Evolutionary conservation across 2,113 vertebrate species (phyloP), one percentile per base, ranked within the genome.

Genomic region (Paradisaea rubra): DNA sequence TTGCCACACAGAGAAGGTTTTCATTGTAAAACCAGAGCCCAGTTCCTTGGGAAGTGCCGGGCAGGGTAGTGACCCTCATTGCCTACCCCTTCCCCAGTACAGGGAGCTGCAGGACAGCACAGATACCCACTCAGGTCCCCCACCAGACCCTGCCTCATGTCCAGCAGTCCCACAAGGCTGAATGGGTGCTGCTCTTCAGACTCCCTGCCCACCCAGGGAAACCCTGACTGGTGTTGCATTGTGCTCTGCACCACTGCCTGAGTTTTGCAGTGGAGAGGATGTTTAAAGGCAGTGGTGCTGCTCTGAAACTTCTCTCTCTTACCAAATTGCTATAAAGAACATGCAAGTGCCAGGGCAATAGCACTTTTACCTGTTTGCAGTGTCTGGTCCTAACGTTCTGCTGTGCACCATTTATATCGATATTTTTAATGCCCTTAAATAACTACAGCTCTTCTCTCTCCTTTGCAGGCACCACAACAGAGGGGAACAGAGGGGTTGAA

Each of bases 151-250:
- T 45, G 21, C 23, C 45, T 57, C 21, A 39, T 5, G 12, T 53
- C 53, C 35, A 57, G 13, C 42, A 37, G 53, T 39, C 42, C 49
- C 30, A 14, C 6, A 5, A 3, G 14, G 5, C 17, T 0, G 2
- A 42, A 41, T 0, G 2, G 23, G 5, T 13, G 22, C 35, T 81
- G 53, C 13, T 45, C 28, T 74, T 78, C 42, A 25, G 2, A 2
- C 2, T n/a, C 30, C 4, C 11, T 24, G 22, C 6, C 2, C 2
- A 35, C 11, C 31, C 3, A 3, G 45, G 28, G 39, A 86, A 77
- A 17, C 28, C 31, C 25, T 4, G 25, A 24, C 60, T 2, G 0
- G 5, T 7, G 18, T 4, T 49, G 15, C 13, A 12, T 19, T 30
- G 57, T 28, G 50, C 19, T 69, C 21, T 78, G 42, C 23, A 54